These are phyloP conservation scores for Eugnorisma glareosa DNA, from an alignment of 2,888 invertebrate genomes.

Conservation along the genomic window DNA sequence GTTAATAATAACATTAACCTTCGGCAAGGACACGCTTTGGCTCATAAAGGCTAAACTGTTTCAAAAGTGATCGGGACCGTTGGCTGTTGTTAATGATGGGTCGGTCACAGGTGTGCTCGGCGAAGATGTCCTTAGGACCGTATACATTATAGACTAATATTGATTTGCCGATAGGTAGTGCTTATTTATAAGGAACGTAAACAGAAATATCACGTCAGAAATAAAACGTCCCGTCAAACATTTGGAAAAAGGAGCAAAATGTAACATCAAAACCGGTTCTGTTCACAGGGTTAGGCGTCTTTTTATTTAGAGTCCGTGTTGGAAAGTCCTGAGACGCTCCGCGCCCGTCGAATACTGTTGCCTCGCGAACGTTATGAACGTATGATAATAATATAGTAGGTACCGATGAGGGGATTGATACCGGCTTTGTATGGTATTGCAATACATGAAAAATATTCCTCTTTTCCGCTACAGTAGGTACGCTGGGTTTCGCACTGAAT, in stretches of 20 bases:
- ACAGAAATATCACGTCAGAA: constrained; percentile 6
- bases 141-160: constrained; percentile 32
- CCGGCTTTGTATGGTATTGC: neutral
- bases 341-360: neutral
- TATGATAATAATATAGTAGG: neutral
- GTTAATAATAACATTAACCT: neutral
- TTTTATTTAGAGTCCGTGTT: constrained; percentile 38
- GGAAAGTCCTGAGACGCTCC: neutral
- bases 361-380: neutral
- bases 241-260: constrained; percentile 39
- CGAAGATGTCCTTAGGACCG: constrained; percentile 22
- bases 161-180: constrained; percentile 1
- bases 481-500: neutral
- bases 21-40: constrained; percentile 2
- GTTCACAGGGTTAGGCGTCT: neutral
- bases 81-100: constrained; percentile 40
- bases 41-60: constrained; percentile 17
- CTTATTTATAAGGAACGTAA: neutral
- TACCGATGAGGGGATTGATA: neutral
- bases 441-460: neutral
- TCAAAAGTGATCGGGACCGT: constrained; percentile 35
- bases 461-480: neutral
- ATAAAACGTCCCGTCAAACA: constrained; percentile 3
- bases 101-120: constrained; percentile 56
- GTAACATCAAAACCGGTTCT: constrained; percentile 46